phyloP scores from a whole-genome alignment of 2,888 invertebrate genomes.

The Cheilosia soror region DNA sequence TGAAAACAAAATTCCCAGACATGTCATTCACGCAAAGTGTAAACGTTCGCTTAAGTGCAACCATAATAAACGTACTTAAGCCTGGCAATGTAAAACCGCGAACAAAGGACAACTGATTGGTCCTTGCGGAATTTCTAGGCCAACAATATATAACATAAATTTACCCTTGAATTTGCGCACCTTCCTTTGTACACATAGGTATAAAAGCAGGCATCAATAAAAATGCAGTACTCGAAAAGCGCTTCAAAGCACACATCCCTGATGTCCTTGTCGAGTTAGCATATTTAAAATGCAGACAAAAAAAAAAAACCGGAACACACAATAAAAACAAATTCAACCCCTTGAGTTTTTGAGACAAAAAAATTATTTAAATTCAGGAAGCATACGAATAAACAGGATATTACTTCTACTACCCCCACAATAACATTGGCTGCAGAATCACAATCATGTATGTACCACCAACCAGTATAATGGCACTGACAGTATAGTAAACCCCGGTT shows the following conservation, averaged over 20 bases:
- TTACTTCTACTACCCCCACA: constrained; percentile 52
- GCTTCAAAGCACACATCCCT: constrained; percentile 17
- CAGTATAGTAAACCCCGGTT: constrained; percentile 9
- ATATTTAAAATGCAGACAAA: constrained; percentile 23
- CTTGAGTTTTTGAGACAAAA: constrained; percentile 22
- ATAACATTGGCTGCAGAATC: constrained; percentile 1
- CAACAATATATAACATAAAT: constrained; percentile 51
- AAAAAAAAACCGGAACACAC: constrained; percentile 37
- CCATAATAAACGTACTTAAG: neutral
- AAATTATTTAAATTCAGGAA: constrained; percentile 68
- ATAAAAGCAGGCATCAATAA: constrained; percentile 16
- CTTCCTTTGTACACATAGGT: neutral
- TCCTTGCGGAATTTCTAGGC: constrained; percentile 66
- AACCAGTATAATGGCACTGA: constrained; percentile 8
- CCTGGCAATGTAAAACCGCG: neutral
- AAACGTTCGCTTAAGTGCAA: constrained; percentile 15
- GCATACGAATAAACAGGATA: constrained; percentile 71
- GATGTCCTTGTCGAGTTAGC: constrained; percentile 22
- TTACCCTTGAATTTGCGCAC: constrained; percentile 58
- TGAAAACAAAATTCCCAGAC: constrained; percentile 5
- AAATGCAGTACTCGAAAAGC: constrained; percentile 7
- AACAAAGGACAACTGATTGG: constrained; percentile 47
- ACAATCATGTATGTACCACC: constrained; percentile 5
- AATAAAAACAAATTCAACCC: constrained; percentile 58
- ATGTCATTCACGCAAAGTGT: constrained; percentile 21